Percentiles rank a stretch among this genome's conserved stretches.
Evolutionary conservation across 2,113 vertebrate genomes (phyloP).

Genomic region (Lichenostomus cassidix): DNA sequence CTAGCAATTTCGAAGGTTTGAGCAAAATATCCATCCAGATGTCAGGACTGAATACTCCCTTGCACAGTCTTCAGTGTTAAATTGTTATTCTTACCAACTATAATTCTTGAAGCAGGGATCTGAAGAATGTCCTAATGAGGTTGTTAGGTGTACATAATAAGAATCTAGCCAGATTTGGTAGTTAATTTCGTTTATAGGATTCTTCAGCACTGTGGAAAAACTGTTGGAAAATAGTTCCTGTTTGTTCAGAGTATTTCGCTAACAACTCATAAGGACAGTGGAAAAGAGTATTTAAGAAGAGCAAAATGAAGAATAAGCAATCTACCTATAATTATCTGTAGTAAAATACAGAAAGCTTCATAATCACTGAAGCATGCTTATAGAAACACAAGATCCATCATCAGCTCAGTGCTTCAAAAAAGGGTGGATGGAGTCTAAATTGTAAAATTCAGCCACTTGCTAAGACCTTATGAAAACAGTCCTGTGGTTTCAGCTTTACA

Average conservation of each 20-base stretch:
- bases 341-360: neutral
- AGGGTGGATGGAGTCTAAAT: neutral
- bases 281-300: neutral
- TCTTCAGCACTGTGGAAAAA: neutral
- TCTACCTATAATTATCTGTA: neutral
- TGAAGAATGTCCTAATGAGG: neutral
- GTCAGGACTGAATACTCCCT: neutral
- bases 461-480: neutral
- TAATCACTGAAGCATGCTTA: neutral
- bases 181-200: neutral
- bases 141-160: neutral
- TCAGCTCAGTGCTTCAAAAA: neutral
- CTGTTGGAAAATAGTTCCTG: neutral
- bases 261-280: neutral
- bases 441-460: neutral
- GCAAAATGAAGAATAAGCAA: neutral
- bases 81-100: neutral
- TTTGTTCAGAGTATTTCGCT: neutral
- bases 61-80: neutral
- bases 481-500: neutral
- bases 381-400: neutral
- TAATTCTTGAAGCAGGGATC: neutral
- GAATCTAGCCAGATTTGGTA: neutral
- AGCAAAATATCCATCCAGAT: neutral
- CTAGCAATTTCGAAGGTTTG: neutral